Conservation (phyloP, 2,888 invertebrate genomes). For the Tachina grossa region DNA sequence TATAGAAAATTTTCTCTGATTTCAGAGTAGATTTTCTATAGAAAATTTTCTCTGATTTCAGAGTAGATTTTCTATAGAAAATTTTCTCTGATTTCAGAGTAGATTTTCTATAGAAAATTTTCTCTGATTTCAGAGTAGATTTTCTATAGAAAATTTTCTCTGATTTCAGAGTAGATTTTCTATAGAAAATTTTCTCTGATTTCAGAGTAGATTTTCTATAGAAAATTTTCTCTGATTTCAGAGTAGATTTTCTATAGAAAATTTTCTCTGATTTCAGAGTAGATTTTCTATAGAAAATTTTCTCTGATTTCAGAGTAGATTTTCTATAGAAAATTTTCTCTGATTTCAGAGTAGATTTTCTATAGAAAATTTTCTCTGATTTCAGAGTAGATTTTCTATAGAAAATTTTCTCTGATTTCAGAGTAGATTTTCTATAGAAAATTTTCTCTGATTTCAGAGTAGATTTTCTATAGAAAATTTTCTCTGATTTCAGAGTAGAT, state of each 20-base stretch:
- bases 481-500: neutral
- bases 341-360: too few species aligned
- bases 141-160: neutral
- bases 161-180: too few species aligned
- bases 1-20: neutral
- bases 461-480: neutral
- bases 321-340: neutral
- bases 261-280: neutral
- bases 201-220: neutral
- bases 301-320: neutral
- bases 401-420: neutral
- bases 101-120: neutral
- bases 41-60: neutral
- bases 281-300: neutral
- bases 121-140: neutral
- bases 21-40: neutral
- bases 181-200: neutral
- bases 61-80: constrained; percentile 4
- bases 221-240: neutral
- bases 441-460: neutral
- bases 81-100: neutral
- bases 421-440: constrained; percentile 4
- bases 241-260: constrained; percentile 4
- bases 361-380: neutral
- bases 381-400: neutral